Percentiles rank a stretch among this genome's conserved stretches.
Conservation (phyloP, 2,797 vertebrate species). For the Craterocephalus amniculus region DNA sequence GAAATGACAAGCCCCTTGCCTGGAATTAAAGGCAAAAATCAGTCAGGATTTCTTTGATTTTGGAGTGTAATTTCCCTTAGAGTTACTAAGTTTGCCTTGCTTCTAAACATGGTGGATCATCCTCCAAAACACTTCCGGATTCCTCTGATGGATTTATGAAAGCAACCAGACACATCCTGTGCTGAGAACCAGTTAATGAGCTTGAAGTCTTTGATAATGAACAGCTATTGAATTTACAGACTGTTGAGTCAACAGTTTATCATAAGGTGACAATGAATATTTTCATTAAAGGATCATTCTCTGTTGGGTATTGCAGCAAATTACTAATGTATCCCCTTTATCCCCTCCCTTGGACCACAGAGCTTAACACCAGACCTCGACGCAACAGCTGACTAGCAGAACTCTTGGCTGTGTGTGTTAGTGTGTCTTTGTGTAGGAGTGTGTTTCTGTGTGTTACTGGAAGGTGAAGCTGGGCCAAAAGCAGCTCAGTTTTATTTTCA, state of each 20-base stretch:
- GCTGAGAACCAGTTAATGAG: conserved; percentile 1
- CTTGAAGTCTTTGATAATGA: conserved; percentile 36
- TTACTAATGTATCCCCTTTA: conserved; percentile 67
- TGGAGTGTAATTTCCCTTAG: neutral
- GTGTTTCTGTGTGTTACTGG: conserved; percentile 18
- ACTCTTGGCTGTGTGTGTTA: neutral
- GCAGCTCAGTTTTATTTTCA: conserved; percentile 58
- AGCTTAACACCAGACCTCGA: conserved; percentile 58
- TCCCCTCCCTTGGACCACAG: conserved; percentile 55
- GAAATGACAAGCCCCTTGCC: conserved; percentile 9
- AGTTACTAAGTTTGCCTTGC: neutral
- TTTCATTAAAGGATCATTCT: conserved; percentile 63
- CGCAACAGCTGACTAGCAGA: conserved; percentile 67
- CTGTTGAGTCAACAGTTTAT: conserved; percentile 83
- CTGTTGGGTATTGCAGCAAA: conserved; percentile 58
- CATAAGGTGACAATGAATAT: conserved; percentile 79
- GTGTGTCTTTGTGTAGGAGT: conserved; percentile 6
- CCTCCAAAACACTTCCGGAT: conserved; percentile 5
- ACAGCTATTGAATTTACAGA: conserved; percentile 37
- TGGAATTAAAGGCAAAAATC: conserved; percentile 20
- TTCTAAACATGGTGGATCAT: neutral
- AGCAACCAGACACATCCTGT: neutral
- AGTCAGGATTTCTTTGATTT: neutral
- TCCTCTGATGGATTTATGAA: neutral
- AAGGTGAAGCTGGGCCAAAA: conserved; percentile 21